Percentiles rank a stretch among this genome's conserved stretches.
These are phyloP conservation scores for Sympetrum striolatum DNA, from an alignment of 2,888 invertebrate genomes.

Conservation along the genomic window DNA sequence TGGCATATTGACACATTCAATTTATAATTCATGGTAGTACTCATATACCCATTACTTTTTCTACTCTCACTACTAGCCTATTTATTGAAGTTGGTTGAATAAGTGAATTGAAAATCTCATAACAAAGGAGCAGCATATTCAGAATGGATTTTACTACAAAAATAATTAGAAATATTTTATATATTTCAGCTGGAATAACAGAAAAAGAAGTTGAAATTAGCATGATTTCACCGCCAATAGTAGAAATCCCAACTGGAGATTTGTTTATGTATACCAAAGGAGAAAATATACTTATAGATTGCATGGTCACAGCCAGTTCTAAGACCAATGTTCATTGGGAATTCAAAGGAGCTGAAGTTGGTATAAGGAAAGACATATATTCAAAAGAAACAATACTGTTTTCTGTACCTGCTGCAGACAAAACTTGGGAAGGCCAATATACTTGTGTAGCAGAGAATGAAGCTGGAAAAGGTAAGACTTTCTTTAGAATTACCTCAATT, in stretches of 20 bases:
- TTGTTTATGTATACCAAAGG: background rate
- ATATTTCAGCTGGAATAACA: background rate
- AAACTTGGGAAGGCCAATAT: background rate
- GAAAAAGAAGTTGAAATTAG: background rate
- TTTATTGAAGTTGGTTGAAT: no score
- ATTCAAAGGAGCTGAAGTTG: background rate
- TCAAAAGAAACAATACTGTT: background rate
- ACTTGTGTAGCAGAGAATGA: background rate
- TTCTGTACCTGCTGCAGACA: background rate
- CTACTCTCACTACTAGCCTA: no score
- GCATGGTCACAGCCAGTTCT: background rate
- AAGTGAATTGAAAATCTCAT: no score
- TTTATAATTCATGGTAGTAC: no score
- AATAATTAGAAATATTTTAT: no score
- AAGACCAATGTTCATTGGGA: background rate
- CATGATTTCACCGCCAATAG: background rate
- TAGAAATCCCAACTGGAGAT: background rate
- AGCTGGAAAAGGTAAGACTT: background rate
- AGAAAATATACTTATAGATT: background rate
- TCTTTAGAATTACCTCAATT: background rate
- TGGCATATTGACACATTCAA: no score
- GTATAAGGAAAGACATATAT: background rate
- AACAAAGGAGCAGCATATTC: no score
- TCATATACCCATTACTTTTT: no score
- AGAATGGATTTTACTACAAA: no score